Evolutionary conservation across 1,140 invertebrate genomes (phyloP).

Genomic region (Hormaphis cornu): DNA sequence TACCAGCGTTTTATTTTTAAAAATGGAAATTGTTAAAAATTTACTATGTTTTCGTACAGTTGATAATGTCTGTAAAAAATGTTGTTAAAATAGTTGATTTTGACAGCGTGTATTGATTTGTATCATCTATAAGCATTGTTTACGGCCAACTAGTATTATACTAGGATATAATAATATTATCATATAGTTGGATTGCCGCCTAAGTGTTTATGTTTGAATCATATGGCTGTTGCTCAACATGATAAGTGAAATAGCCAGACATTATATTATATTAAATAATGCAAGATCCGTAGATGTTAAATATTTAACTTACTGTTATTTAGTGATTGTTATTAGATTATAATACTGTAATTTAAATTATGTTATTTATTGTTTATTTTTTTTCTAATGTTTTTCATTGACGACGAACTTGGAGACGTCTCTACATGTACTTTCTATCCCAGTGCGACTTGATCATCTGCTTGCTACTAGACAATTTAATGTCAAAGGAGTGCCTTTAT

Average conservation of each 20-base stretch:
- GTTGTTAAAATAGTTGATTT: no score
- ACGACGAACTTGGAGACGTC: neutral
- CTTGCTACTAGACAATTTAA: neutral
- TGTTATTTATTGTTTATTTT: neutral
- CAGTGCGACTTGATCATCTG: neutral
- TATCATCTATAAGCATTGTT: no score
- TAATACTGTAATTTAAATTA: neutral
- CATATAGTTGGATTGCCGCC: neutral
- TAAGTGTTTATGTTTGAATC: neutral
- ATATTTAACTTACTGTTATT: neutral
- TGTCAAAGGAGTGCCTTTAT: constrained; percentile 12
- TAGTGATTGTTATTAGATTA: neutral
- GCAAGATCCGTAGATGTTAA: neutral
- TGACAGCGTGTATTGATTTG: no score
- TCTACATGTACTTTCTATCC: neutral
- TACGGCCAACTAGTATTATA: no score
- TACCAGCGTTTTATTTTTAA: neutral
- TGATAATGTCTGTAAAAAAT: no score
- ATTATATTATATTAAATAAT: no score
- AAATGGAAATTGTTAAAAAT: neutral
- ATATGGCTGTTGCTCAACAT: neutral
- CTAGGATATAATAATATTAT: neutral
- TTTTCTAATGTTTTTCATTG: neutral
- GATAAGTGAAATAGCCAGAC: neutral
- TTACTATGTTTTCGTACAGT: neutral